Evolutionary conservation across 2,113 vertebrate species (phyloP).

Genomic region (Dasypus novemcinctus): DNA sequence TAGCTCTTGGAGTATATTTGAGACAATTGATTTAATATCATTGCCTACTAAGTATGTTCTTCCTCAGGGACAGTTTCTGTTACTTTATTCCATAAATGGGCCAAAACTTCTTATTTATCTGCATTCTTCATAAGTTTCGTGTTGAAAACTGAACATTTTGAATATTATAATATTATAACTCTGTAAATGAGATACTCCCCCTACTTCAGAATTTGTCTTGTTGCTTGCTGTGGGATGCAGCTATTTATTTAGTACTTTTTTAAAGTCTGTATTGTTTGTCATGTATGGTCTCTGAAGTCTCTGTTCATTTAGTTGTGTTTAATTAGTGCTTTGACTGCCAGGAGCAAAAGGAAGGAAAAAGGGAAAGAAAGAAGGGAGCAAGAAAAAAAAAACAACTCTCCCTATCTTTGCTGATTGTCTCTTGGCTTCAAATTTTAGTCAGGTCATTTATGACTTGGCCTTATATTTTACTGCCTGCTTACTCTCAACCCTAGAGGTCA

Average conservation of each 20-base stretch:
- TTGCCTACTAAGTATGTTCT: not conserved
- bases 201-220: too few species aligned
- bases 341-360: not conserved
- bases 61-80: not conserved
- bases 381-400: not conserved
- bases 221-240: not conserved
- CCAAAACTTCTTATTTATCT: not conserved
- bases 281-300: not conserved
- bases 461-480: not conserved
- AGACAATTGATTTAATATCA: too few species aligned
- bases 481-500: not conserved
- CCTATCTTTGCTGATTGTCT: not conserved
- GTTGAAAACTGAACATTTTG: too few species aligned
- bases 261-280: not conserved
- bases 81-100: not conserved
- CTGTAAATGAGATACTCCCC: not conserved
- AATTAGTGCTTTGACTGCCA: not conserved
- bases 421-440: not conserved
- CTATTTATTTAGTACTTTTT: not conserved
- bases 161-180: not conserved
- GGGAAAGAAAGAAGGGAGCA: not conserved
- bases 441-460: not conserved
- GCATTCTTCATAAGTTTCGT: too few species aligned
- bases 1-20: not conserved
- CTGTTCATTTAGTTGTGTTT: not conserved